Conservation (phyloP, 2,888 invertebrate species). For the Acrobasis consociella region DNA sequence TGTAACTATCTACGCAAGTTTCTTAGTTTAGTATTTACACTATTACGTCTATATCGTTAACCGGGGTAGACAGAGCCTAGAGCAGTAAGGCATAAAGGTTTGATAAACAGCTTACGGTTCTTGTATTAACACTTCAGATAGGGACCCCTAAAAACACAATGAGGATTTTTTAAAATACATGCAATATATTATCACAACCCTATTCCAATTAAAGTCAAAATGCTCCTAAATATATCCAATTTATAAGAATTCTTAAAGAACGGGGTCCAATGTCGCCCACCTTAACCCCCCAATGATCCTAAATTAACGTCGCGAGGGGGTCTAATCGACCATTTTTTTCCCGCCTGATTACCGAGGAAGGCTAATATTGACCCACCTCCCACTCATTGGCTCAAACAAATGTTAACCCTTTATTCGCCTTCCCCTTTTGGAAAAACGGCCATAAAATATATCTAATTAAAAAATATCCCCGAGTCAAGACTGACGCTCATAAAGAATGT, state of each 20-base stretch:
- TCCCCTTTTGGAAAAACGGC: constrained; percentile 79
- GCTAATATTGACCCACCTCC: constrained; percentile 79
- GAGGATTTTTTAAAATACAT: background rate
- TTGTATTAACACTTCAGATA: background rate
- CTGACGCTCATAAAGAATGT: constrained; percentile 84
- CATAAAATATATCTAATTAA: constrained; percentile 85
- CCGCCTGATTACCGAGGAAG: constrained; percentile 79
- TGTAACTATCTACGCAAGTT: too few relatives aligned
- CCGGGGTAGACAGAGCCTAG: too few relatives aligned
- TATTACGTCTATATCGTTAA: too few relatives aligned
- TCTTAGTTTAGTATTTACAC: too few relatives aligned
- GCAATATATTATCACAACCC: constrained; percentile 24
- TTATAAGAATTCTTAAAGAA: constrained; percentile 35
- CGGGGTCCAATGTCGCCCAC: constrained; percentile 52
- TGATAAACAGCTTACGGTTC: background rate
- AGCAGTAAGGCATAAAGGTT: too few relatives aligned
- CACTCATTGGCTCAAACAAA: constrained; percentile 74
- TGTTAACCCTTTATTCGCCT: constrained; percentile 80
- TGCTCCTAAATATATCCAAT: constrained; percentile 28
- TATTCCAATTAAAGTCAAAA: constrained; percentile 29
- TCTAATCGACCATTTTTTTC: constrained; percentile 81
- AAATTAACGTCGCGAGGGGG: constrained; percentile 78
- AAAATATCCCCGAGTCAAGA: constrained; percentile 82
- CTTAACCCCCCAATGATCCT: constrained; percentile 73
- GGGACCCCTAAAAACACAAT: constrained; percentile 3